phyloP scores from a whole-genome alignment of 2,113 vertebrate species.

The Eptesicus fuscus region DNA sequence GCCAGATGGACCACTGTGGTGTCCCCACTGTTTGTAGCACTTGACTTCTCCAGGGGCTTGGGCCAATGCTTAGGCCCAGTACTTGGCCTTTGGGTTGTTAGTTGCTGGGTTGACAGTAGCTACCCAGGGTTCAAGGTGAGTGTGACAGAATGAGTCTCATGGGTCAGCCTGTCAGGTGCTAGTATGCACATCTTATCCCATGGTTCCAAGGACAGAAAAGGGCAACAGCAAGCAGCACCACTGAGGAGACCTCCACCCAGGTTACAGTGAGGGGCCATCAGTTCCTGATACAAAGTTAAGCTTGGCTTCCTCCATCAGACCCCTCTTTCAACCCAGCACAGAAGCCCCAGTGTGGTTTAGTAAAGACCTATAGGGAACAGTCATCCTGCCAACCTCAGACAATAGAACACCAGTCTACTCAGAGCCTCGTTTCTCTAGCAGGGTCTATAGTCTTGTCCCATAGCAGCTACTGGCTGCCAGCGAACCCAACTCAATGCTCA shows the following conservation, averaged over 20 bases:
- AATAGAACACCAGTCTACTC: neutral
- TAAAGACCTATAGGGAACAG: neutral
- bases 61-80: neutral
- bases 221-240: neutral
- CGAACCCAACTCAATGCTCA: neutral
- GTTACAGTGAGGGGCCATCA: neutral
- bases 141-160: neutral
- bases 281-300: neutral
- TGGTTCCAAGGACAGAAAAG: neutral
- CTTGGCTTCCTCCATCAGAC: neutral
- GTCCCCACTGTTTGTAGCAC: neutral
- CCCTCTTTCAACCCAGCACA: neutral
- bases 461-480: neutral
- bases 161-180: neutral
- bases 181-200: neutral
- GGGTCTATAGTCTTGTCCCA: neutral
- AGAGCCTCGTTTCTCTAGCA: neutral
- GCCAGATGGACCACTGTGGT: neutral
- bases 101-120: neutral
- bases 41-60: neutral
- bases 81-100: neutral
- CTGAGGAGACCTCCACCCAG: neutral
- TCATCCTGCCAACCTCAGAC: neutral
- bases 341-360: neutral
- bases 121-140: neutral